Evolutionary conservation across 2,113 vertebrate species (phyloP), one percentile per base, ranked within the genome.

Genomic region (Ibidorhyncha struthersii): DNA sequence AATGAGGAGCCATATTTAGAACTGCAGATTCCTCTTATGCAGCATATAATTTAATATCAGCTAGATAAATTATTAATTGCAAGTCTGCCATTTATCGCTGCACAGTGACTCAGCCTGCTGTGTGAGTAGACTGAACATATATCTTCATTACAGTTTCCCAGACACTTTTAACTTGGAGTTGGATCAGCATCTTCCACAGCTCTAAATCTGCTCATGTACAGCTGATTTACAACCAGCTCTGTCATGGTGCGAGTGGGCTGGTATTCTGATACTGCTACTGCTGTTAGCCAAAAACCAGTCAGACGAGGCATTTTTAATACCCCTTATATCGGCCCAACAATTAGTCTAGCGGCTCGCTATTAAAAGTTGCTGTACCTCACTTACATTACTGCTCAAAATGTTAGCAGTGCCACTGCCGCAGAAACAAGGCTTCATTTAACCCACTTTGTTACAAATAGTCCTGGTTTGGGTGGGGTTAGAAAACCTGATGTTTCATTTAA

Each of bases 1-100:
- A 95, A 91, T 95, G 59, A 86, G 71, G 34, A 95, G 40, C 27
- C 7, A 0, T 90, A 88, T 87, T 91, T 93, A 93, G 84, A 93
- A 45, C 40, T 0, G 0, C 70, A 81, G 20, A 30, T 78, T 89
- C 67, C 70, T 93, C 73, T 74, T 72, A 49, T 66, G 77, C 45
- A 81, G 69, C 45, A 32, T 70, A 91, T 86, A 80, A 89, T 96
- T 96, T 86, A 86, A 69, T 86, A 89, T 86, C 65, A 73, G 74
- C 65, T 89, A 79, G 78, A 91, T 95, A 89, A 95, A 95, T 95
- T 95, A 90, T 94, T 97, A 92, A 87, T 90, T 93, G 21, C 79
- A 45, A 63, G 53, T 59, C 63, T 94, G 29, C 84, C 45, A 21
- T 82, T 91, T 85, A 76, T 77, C 0, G 3, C 55, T 67, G n/a